A percentile compares a stretch with the other conserved stretches of the same genome.
Evolutionary conservation across 2,888 invertebrate species (phyloP).

Genomic region (Drosophila robusta): DNA sequence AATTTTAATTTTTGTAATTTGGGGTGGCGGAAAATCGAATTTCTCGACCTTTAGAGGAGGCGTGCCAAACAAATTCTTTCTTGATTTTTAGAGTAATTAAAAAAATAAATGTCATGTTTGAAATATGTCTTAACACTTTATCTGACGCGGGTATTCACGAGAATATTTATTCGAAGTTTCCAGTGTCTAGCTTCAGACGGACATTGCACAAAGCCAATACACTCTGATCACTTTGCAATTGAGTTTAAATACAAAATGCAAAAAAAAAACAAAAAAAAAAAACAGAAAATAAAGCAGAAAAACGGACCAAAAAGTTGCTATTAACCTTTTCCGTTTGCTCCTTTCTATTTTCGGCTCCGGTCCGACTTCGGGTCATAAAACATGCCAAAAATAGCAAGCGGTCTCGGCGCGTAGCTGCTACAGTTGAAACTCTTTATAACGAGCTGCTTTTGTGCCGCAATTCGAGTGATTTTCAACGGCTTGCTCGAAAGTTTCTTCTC

Average conservation of each 20-base stretch:
- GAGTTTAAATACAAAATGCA: background rate
- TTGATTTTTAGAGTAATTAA: too few relatives aligned
- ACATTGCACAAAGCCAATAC: too few relatives aligned
- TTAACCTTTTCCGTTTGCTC: conserved; percentile 67
- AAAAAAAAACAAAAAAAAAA: background rate
- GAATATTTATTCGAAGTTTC: too few relatives aligned
- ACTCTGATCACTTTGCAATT: too few relatives aligned
- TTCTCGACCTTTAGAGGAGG: too few relatives aligned
- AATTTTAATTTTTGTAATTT: too few relatives aligned
- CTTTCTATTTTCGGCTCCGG: conserved; percentile 37
- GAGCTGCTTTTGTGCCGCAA: background rate
- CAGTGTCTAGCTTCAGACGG: too few relatives aligned
- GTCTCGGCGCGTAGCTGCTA: conserved; percentile 1
- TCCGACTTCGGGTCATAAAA: conserved; percentile 57
- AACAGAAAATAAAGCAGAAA: background rate
- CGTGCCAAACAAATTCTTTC: too few relatives aligned
- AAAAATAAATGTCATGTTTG: too few relatives aligned
- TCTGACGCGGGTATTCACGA: too few relatives aligned
- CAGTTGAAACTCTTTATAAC: conserved; percentile 13
- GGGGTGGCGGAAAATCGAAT: too few relatives aligned
- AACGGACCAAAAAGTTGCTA: conserved; percentile 48
- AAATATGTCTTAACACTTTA: too few relatives aligned
- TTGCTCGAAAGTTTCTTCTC: background rate
- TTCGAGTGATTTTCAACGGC: background rate
- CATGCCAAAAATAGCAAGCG: conserved; percentile 73